phyloP scores from a whole-genome alignment of 2,888 invertebrate genomes.

The Halocaridina rubra region DNA sequence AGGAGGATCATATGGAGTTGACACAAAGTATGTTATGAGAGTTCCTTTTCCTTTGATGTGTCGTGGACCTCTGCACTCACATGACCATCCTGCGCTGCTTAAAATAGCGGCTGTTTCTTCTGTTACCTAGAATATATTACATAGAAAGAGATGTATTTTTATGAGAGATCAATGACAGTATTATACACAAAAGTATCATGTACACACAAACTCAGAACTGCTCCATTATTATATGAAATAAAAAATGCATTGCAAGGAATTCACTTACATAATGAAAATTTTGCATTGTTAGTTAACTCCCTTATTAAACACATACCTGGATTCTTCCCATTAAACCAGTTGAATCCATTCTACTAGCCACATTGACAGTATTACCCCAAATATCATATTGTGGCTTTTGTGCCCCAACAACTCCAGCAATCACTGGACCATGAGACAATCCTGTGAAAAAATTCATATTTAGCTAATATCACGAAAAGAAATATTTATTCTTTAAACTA shows the following conservation, averaged over 20 bases:
- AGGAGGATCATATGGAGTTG: constrained; percentile 77
- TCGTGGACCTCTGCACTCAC: constrained; percentile 91
- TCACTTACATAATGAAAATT: too few species aligned
- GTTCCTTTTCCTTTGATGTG: constrained; percentile 95
- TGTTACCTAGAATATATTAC: constrained; percentile 74
- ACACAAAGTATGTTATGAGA: constrained; percentile 85
- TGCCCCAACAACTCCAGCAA: constrained; percentile 96
- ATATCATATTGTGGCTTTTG: constrained; percentile 99
- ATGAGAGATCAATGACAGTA: neutral
- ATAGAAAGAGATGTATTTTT: neutral
- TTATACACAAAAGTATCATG: neutral
- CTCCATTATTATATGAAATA: neutral
- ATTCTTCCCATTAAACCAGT: constrained; percentile 89
- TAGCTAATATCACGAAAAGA: neutral
- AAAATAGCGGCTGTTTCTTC: constrained; percentile 86
- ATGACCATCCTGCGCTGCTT: constrained; percentile 85
- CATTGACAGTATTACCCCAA: constrained; percentile 98
- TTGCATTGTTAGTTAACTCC: too few species aligned
- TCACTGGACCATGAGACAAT: constrained; percentile 89
- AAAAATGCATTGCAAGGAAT: neutral
- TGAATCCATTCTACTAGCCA: constrained; percentile 97
- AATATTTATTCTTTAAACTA: neutral
- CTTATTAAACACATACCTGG: too few species aligned
- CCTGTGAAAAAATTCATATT: constrained; percentile 72
- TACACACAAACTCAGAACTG: neutral